Conservation (phyloP, 2,113 vertebrate genomes). For the Oncorhynchus nerka region DNA sequence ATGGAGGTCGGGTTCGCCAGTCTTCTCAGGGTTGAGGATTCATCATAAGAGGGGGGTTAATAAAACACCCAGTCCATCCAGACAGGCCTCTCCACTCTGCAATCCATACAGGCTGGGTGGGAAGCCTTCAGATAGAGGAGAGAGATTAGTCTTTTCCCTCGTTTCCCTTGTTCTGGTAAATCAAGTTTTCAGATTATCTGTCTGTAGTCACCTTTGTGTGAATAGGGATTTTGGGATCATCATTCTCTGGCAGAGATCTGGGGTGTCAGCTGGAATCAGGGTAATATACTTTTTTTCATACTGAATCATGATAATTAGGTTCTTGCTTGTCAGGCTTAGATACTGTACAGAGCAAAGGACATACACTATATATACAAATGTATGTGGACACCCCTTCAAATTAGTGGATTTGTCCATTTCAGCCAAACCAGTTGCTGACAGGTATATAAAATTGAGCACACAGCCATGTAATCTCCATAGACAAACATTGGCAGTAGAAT, state of each 20-base stretch:
- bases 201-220: neutral
- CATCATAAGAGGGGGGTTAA: conserved; percentile 67
- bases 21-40: conserved; percentile 67
- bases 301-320: neutral
- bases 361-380: too few species aligned
- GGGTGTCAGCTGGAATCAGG: neutral
- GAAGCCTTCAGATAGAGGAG: conserved; percentile 8
- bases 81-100: conserved; percentile 31
- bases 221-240: neutral
- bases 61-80: conserved; percentile 58
- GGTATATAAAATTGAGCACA: too few species aligned
- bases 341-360: too few species aligned
- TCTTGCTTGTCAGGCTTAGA: too few species aligned
- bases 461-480: too few species aligned
- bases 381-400: too few species aligned
- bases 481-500: too few species aligned
- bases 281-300: neutral
- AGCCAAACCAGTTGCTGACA: too few species aligned
- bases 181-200: neutral
- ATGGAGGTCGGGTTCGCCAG: conserved; percentile 67
- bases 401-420: too few species aligned
- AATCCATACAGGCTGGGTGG: conserved; percentile 21
- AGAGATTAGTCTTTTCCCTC: neutral
- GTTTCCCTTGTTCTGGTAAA: neutral
- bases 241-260: neutral